Evolutionary conservation across 2,797 vertebrate species (phyloP).

Genomic region (Sebastes wilsoni): DNA sequence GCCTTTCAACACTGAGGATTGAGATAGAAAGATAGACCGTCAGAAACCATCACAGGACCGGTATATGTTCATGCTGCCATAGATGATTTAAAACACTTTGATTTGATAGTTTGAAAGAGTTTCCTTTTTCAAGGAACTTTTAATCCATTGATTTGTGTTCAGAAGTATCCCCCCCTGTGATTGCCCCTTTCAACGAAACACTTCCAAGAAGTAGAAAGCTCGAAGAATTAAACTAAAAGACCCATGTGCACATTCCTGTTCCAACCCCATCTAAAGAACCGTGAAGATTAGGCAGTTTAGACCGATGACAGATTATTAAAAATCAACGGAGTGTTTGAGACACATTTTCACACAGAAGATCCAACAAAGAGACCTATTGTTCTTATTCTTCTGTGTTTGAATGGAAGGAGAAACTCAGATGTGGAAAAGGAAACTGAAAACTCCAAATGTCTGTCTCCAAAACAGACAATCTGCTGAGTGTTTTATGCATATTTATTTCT

Average conservation of each 20-base stretch:
- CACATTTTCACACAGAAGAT: neutral
- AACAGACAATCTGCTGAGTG: neutral
- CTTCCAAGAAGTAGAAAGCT: neutral
- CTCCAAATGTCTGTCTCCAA: neutral
- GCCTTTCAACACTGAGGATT: constrained; percentile 92
- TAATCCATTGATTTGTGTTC: neutral
- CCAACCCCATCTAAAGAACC: neutral
- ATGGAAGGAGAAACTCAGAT: neutral
- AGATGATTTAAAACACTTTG: neutral
- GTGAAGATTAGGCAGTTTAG: neutral
- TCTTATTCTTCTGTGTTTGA: neutral
- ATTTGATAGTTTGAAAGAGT: neutral
- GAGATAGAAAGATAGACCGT: constrained; percentile 4
- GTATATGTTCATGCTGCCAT: neutral
- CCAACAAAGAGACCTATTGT: neutral
- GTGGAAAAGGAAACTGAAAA: neutral
- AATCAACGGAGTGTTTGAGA: neutral
- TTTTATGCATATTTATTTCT: neutral
- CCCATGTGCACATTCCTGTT: neutral
- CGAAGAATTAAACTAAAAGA: neutral
- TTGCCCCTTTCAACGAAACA: neutral
- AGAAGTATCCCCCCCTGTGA: neutral
- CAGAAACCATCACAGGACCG: neutral
- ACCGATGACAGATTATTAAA: neutral
- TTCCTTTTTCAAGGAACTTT: neutral